A percentile compares a stretch with the other conserved stretches of the same genome.
Evolutionary conservation across 2,113 vertebrate species (phyloP).

Genomic region (Centrocercus urophasianus): DNA sequence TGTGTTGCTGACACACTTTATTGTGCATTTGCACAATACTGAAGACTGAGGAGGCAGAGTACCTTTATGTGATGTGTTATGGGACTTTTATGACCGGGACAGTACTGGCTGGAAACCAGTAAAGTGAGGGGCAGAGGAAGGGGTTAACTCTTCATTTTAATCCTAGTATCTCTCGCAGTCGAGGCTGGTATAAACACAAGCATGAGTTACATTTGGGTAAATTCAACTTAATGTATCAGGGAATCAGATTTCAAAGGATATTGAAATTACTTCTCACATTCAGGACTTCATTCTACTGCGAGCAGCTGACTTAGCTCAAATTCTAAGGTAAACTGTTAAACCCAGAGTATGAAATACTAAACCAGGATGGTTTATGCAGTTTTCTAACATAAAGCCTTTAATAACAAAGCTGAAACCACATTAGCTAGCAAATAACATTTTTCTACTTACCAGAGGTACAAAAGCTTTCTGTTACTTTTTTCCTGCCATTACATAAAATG

Average conservation of each 20-base stretch:
- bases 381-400: not conserved
- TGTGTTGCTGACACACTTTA: not conserved
- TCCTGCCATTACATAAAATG: not conserved
- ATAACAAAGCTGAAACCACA: not conserved
- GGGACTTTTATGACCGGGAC: not conserved
- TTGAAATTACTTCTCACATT: not conserved
- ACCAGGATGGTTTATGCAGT: not conserved
- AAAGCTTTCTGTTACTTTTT: not conserved
- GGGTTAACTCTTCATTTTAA: not conserved
- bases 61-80: fast-evolving
- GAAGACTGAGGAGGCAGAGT: not conserved
- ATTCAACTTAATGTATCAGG: not conserved
- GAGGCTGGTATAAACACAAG: not conserved
- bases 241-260: not conserved
- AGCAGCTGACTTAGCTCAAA: not conserved
- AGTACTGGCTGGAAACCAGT: not conserved
- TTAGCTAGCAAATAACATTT: not conserved
- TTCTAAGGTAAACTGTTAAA: not conserved
- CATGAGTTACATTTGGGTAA: not conserved
- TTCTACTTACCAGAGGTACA: not conserved
- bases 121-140: not conserved
- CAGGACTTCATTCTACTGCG: not conserved
- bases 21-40: fast-evolving
- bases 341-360: not conserved
- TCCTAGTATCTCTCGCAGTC: not conserved